Base-by-base conservation (phyloP, 1,140 invertebrate genomes). In the Oncopeltus fasciatus region DNA sequence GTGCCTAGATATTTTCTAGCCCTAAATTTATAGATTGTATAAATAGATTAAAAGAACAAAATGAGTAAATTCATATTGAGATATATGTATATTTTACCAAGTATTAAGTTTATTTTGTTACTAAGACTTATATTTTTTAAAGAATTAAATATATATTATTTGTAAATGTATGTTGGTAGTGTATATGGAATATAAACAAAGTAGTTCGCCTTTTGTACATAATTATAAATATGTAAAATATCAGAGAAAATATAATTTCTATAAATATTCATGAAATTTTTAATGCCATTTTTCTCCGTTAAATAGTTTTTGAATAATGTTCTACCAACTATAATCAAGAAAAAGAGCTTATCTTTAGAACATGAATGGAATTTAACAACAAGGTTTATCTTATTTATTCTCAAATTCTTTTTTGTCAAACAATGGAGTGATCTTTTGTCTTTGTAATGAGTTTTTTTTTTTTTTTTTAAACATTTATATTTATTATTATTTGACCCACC, bases 31-130 rank as follows among this genome's bases (percentile, higher is more conserved):
- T 53, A 53, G 18, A 46, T 46, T 27, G 16, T 24, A 24, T 27
- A 24, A 24, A 24, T 53, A 53, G 21, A 53, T 53, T 21, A 24
- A 53, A 24, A n/a, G 26, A 20, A 24, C 16, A 26, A 53, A 53
- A 53, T 53, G 14, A 53, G 49, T 53, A 53, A 53, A 53, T 24
- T 46, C 8, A n/a, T 20, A 20, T 20, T 46, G n/a, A n/a, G n/a
- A n/a, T n/a, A n/a, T 14, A 38, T 53, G 26, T 53, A 53, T 53
- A 53, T 53, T 24, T 53, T 53, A 53, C 49, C 49, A 53, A 53
- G 31, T 53, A 53, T 53, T 24, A 53, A 53, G 26, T 53, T 24
- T 53, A 53, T 59, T 59, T 59, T 59, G 57, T 59, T 43, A 59
- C 31, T 33, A 24, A 53, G 49, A 53, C 49, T 53, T 43, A 38